phyloP scores from a whole-genome alignment of 2,888 invertebrate species.

The Phoenoteleia sp. region DNA sequence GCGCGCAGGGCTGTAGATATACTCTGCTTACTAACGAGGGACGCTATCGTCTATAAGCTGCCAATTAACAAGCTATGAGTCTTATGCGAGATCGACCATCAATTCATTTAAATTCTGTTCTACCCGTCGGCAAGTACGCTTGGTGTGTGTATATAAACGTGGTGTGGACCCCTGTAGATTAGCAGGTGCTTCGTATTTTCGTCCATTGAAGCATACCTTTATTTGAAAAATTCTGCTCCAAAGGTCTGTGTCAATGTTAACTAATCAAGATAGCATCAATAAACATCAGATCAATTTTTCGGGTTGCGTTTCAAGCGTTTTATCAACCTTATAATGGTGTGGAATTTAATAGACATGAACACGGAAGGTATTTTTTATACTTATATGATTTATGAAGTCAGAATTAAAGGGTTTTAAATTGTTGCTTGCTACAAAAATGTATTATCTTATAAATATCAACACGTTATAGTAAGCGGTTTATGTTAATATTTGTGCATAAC shows the following conservation, averaged over 20 bases:
- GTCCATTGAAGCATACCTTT: constrained; percentile 46
- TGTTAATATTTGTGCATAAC: too few relatives aligned
- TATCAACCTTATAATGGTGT: not conserved
- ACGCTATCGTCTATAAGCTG: constrained; percentile 83
- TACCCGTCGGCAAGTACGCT: constrained; percentile 44
- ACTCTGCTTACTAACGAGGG: constrained; percentile 82
- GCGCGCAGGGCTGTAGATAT: constrained; percentile 63
- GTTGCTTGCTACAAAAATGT: too few relatives aligned
- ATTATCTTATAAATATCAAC: too few relatives aligned
- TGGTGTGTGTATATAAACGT: constrained; percentile 11
- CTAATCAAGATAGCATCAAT: constrained; percentile 41
- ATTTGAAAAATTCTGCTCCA: constrained; percentile 38
- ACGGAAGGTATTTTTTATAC: not conserved
- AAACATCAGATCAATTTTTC: constrained; percentile 33
- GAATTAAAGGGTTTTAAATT: too few relatives aligned
- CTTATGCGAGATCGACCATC: constrained; percentile 81
- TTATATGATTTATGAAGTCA: not conserved
- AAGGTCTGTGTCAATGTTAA: constrained; percentile 45
- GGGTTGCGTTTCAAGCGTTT: constrained; percentile 1
- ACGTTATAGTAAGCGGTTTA: too few relatives aligned
- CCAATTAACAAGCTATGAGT: constrained; percentile 85
- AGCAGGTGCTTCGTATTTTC: constrained; percentile 73
- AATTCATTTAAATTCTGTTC: constrained; percentile 83
- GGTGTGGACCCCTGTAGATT: constrained; percentile 50
- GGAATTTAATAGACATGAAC: not conserved